Percentiles rank a stretch among this genome's conserved stretches.
Conservation (phyloP, 2,797 vertebrate genomes). For the Graptemys geographica region DNA sequence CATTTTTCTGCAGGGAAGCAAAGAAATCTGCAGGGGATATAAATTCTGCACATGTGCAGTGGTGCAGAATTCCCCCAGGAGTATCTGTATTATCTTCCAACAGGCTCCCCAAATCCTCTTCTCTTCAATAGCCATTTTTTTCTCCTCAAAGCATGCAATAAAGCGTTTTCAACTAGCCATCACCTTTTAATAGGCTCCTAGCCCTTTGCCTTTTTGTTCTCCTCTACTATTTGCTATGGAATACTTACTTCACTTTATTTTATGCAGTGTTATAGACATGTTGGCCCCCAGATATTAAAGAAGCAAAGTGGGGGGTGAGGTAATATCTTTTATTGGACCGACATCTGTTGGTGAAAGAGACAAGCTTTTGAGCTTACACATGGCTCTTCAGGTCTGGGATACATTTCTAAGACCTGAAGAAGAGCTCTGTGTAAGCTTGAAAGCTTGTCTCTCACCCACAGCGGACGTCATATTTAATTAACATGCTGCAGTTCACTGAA, state of each 20-base stretch:
- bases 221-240: not conserved
- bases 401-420: too few relatives aligned
- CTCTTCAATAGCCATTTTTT: not conserved
- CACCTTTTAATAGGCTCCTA: not conserved
- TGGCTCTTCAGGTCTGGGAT: too few relatives aligned
- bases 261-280: not conserved
- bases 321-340: too few relatives aligned
- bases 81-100: not conserved
- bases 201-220: not conserved
- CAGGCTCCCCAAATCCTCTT: not conserved
- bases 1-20: too few relatives aligned
- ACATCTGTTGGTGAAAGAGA: too few relatives aligned
- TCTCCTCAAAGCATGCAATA: not conserved
- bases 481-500: not conserved
- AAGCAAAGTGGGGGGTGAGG: too few relatives aligned
- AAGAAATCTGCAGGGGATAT: too few relatives aligned
- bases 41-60: too few relatives aligned
- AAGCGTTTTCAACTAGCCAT: not conserved
- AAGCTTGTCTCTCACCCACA: not conserved
- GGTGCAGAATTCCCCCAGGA: too few relatives aligned
- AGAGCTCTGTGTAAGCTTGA: too few relatives aligned
- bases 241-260: not conserved
- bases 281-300: not conserved
- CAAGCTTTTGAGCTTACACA: too few relatives aligned
- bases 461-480: not conserved